Base-by-base conservation (phyloP, 1,140 invertebrate species). In the Nymphalis io region DNA sequence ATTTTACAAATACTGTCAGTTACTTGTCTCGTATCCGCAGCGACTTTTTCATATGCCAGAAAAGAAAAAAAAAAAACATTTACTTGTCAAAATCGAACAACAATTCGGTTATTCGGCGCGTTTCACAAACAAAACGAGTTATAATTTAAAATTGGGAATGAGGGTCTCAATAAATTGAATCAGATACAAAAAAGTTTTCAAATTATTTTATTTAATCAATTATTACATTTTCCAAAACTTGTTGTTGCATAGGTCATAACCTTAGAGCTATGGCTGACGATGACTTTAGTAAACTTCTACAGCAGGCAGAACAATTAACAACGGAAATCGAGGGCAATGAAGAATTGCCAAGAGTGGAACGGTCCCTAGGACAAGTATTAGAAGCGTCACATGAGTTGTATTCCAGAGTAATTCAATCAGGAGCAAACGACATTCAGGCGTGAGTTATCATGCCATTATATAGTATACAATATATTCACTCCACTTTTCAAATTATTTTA, bases 331-430 rank as follows among this genome's bases (percentile, higher is more conserved):
- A 98, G 91, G 96, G 95, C 20, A 95, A 94, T 78, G 94, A 95
- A 59, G 96, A 97, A 75, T 84, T 97, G 59, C 96, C 96, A 6
- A 94, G 97, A 88, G 96, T 99, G 10, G 96, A 98, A 79, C 93
- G 98, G 74, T 98, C 98, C 80, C 91, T 99, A 23, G 94, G 95
- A 44, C 98, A 99, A 93, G 96, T 99, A 38, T 92, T 98, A 38
- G 97, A 99, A 90, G 97, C 97, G 39, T 98, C 98, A 0, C 95
- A 98, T 79, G 96, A 98, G 87, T 88, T 99, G 10, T 97, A 97
- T 93, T 95, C 96, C 1, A 93, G 96, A 84, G 95, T 97, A 20
- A 96, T 96, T 16, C 96, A 96, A 84, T 95, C 95, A 61, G 95
- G 95, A 40, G 94, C 95, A 27, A 96, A 97, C 76, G 97, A 98